These are phyloP conservation scores for Temnothorax longispinosus DNA, from an alignment of 1,140 invertebrate species.

Conservation along the genomic window DNA sequence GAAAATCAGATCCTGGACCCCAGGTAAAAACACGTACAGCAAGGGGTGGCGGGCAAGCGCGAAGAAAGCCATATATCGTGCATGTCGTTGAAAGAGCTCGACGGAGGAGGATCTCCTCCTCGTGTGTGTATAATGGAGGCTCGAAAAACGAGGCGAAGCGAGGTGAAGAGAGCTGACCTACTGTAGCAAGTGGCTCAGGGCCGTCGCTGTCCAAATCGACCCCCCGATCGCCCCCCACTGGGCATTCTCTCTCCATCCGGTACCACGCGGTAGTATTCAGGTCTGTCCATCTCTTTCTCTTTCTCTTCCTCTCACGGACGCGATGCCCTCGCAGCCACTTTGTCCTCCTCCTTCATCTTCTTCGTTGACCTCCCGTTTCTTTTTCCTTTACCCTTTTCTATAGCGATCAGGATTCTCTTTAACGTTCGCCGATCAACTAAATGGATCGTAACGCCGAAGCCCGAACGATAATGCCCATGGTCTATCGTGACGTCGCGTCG, in stretches of 20 bases:
- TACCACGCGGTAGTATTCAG: conserved; percentile 66
- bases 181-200: conserved; percentile 85
- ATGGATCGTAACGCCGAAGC: conserved; percentile 29
- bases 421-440: conserved; percentile 9
- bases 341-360: conserved; percentile 23
- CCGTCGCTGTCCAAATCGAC: conserved; percentile 83
- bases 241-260: conserved; percentile 66
- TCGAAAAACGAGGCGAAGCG: conserved; percentile 81
- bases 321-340: conserved; percentile 59
- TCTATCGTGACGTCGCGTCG: conserved; percentile 34
- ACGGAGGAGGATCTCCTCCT: conserved; percentile 52
- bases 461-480: background rate
- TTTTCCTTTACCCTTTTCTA: conserved; percentile 33
- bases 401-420: conserved; percentile 6
- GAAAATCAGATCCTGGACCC: background rate
- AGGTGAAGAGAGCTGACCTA: conserved; percentile 83
- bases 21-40: background rate
- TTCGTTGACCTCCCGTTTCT: background rate
- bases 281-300: conserved; percentile 45
- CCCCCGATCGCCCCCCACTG: conserved; percentile 59
- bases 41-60: background rate
- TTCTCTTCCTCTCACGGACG: conserved; percentile 31
- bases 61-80: conserved; percentile 24
- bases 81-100: conserved; percentile 39
- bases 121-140: conserved; percentile 75